phyloP scores from a whole-genome alignment of 1,140 invertebrate species.

The Trinorchestia longiramus region DNA sequence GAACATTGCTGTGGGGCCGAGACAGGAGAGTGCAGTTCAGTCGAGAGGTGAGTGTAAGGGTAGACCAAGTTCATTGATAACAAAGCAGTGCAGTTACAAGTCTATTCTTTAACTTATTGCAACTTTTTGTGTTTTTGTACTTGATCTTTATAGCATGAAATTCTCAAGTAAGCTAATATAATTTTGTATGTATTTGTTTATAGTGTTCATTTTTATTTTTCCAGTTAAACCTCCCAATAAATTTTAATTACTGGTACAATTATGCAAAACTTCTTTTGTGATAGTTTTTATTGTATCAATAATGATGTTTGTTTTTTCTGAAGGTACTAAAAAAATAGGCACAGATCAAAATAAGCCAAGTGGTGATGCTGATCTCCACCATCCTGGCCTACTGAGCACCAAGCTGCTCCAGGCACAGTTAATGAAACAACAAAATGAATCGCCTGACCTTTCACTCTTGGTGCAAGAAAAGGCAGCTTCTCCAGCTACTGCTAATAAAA shows the following conservation, averaged over 20 bases:
- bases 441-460: neutral
- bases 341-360: neutral
- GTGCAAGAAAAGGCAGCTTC: neutral
- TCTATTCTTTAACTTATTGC: neutral
- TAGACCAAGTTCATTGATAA: neutral
- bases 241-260: neutral
- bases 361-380: neutral
- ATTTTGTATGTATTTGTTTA: neutral
- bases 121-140: neutral
- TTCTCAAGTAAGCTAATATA: neutral
- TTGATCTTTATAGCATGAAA: neutral
- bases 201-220: neutral
- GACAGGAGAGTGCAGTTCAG: neutral
- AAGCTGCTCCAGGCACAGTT: neutral
- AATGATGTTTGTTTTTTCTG: neutral
- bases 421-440: neutral
- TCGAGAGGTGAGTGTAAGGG: neutral
- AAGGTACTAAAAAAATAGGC: neutral
- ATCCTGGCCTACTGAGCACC: neutral
- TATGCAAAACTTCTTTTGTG: neutral
- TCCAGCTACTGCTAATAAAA: neutral
- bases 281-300: neutral
- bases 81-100: neutral
- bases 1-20: neutral
- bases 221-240: neutral